Base-by-base conservation (phyloP, 2,113 vertebrate genomes). In the Callaeas wilsoni region DNA sequence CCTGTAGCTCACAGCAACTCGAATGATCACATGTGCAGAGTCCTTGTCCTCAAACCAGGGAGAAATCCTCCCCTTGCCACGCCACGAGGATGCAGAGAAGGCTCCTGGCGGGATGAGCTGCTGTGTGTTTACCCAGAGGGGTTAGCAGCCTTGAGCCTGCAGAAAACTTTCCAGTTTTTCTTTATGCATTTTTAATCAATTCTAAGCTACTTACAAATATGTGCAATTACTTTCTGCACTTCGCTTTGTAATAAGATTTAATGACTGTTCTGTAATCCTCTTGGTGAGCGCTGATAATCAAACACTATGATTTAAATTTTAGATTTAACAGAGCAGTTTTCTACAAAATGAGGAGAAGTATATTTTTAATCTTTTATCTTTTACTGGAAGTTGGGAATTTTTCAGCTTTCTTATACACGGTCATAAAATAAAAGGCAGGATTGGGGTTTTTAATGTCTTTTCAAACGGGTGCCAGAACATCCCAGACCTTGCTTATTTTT, bases 121-220 rank as follows among this genome's bases (percentile, higher is more conserved):
- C 88, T 95, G 77, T 23, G 57, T 60, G 65, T 88, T 80, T 91
- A 92, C 96, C 96, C 95, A 32, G 39, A 92, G 90, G 85, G 90
- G 94, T 60, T 81, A 84, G 93, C 93, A 95, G 94, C 92, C 94
- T 91, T 69, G 87, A 95, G 97, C 96, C 94, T 76, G 80, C n/a
- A 65, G 94, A 96, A 97, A 97, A 94, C 89, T 97, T 96, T 78
- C 93, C 95, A 75, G 95, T 95, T 98, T 98, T 97, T 70, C 96
- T 96, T 97, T 97, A 98, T 98, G 96, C 96, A 98, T 98, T 98
- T 97, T 98, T 98, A 98, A 98, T 98, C 97, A 98, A 96, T 97
- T 96, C 97, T 98, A 98, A 98, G 98, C 98, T 98, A 97, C 98
- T 97, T 98, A 98, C 97, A 98, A 98, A 98, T 98, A 97, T 93